Percentiles rank a stretch among this genome's conserved stretches.
Evolutionary conservation across 1,140 invertebrate genomes (phyloP).

Genomic region (Littorina saxatilis): DNA sequence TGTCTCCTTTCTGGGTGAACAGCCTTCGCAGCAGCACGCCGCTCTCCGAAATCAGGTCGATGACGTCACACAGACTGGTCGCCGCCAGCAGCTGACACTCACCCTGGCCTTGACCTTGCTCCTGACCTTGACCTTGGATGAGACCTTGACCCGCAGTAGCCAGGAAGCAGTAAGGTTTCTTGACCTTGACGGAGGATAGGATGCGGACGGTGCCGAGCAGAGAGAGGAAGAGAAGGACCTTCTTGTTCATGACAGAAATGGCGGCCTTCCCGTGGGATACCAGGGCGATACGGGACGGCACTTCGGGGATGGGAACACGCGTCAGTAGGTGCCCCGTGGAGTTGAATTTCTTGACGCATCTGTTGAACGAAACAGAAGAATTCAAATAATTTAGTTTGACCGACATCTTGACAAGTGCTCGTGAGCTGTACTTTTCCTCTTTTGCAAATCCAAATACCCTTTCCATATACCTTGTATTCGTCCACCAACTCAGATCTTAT

Average conservation of each 20-base stretch:
- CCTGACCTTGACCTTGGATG: slow-evolving; percentile 1
- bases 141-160: slow-evolving; percentile 21
- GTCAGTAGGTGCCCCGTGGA: slow-evolving; percentile 43
- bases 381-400: too few relatives aligned
- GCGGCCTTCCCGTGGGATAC: slow-evolving; percentile 43
- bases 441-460: too few relatives aligned
- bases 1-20: slow-evolving; percentile 37
- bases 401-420: too few relatives aligned
- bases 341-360: slow-evolving; percentile 51
- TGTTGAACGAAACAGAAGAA: neutral
- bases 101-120: slow-evolving; percentile 4
- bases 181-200: slow-evolving; percentile 32
- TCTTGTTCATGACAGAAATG: slow-evolving; percentile 45
- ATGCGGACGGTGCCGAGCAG: slow-evolving; percentile 44
- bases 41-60: slow-evolving; percentile 44
- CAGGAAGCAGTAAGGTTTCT: slow-evolving; percentile 44
- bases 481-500: too few relatives aligned
- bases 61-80: slow-evolving; percentile 46
- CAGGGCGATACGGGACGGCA: slow-evolving; percentile 35
- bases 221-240: slow-evolving; percentile 39
- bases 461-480: too few relatives aligned
- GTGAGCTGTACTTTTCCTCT: too few relatives aligned
- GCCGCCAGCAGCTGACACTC: slow-evolving; percentile 31
- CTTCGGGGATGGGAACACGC: slow-evolving; percentile 38
- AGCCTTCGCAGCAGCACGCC: slow-evolving; percentile 31